Conservation (phyloP, 2,888 invertebrate genomes). For the Drosophila neutralis region DNA sequence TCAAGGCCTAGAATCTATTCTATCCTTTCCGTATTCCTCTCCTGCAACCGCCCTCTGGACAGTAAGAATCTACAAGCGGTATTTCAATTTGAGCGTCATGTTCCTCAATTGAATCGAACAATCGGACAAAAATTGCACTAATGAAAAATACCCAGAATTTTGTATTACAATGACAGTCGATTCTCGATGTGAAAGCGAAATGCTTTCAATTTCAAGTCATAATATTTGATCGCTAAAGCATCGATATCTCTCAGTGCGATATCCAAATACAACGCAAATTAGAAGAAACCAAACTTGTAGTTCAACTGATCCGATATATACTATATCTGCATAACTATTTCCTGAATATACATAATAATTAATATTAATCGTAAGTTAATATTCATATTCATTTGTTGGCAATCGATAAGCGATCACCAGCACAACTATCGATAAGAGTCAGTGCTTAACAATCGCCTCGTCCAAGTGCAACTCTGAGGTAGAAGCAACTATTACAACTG, state of each 20-base stretch:
- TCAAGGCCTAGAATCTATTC: constrained; percentile 1
- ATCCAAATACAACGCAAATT: background rate
- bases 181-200: constrained; percentile 4
- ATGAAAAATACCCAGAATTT: constrained; percentile 61
- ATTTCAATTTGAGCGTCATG: constrained; percentile 34
- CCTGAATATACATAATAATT: too few relatives aligned
- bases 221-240: background rate
- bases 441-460: too few relatives aligned
- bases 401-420: background rate
- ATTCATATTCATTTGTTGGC: background rate
- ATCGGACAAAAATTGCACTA: constrained; percentile 54
- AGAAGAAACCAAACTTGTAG: background rate
- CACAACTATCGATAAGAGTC: background rate
- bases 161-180: constrained; percentile 29
- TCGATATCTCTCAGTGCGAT: background rate
- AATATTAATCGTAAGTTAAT: background rate
- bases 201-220: background rate
- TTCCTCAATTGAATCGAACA: constrained; percentile 59
- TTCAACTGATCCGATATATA: background rate
- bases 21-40: too few relatives aligned
- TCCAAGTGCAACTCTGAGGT: background rate
- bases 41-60: too few relatives aligned
- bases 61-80: background rate
- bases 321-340: background rate
- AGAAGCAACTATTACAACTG: background rate